Percentiles rank a stretch among this genome's conserved stretches.
These are phyloP conservation scores for Drosophila robusta DNA, from an alignment of 2,888 invertebrate genomes.

Conservation along the genomic window DNA sequence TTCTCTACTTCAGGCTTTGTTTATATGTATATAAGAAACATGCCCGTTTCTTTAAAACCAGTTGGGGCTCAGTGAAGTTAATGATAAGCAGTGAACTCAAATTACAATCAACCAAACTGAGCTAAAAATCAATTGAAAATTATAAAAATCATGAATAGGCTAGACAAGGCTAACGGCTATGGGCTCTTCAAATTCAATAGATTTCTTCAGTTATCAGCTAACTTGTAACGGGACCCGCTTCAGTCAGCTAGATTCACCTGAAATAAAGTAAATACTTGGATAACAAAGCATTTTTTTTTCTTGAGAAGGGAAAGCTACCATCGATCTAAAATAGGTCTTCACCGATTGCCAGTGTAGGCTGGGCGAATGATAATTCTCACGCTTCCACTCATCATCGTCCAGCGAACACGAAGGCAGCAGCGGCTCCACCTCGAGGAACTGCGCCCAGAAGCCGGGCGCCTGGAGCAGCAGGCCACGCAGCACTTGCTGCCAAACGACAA, in stretches of 20 bases:
- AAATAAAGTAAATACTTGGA: background rate
- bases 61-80: background rate
- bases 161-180: background rate
- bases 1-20: background rate
- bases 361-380: constrained; percentile 37
- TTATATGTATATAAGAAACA: constrained; percentile 1
- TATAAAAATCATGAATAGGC: background rate
- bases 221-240: background rate
- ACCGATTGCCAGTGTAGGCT: constrained; percentile 56
- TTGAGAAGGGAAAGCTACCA: constrained; percentile 46
- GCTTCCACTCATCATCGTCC: constrained; percentile 51
- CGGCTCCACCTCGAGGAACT: constrained; percentile 64
- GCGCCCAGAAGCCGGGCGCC: constrained; percentile 57
- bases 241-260: constrained; percentile 58
- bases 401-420: constrained; percentile 30
- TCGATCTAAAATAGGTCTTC: constrained; percentile 69
- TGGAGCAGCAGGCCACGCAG: constrained; percentile 44
- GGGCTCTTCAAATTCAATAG: background rate
- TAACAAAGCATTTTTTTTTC: too few species aligned
- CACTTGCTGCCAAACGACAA: constrained; percentile 66
- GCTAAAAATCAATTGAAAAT: background rate
- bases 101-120: constrained; percentile 1
- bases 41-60: background rate
- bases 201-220: background rate
- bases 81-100: constrained; percentile 2